Base-by-base conservation (phyloP, 2,888 invertebrate species). In the Trissolcus japonicus region DNA sequence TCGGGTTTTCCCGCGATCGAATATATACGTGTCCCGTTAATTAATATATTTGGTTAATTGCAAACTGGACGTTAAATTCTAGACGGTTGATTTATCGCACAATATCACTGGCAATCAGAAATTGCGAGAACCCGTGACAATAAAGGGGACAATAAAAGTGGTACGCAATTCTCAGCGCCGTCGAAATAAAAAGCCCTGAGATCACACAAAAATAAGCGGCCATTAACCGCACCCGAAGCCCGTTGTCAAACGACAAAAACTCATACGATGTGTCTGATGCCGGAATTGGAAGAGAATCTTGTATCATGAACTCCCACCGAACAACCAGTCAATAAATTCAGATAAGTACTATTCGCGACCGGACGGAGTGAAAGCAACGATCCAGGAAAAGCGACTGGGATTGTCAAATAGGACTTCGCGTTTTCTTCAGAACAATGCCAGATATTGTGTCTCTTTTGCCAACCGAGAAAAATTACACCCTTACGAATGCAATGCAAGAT, bases 251-350 rank as follows among this genome's bases (percentile, higher is more conserved):
- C 13, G 57, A 51, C 13, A 57, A 57, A 51, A 66, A 63, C 14
- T 57, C 50, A 57, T 51, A 57, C 57, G 21, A 50, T 41, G 51
- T 66, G 51, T 67, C 46, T 25, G 35, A 35, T 35, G 50, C 51
- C 17, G 59, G 59, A 43, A 59, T 59, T 59, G 51, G 51, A 57
- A 66, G 50, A 25, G 46, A 57, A 66, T 66, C 57, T 51, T 57
- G 43, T 35, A 53, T 67, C 56, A 67, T 67, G 59, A 59, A 53
- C 66, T 57, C 43, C 51, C 41, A 59, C 57, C 51, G 43, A 67
- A 67, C 66, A 67, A 51, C 57, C 46, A 67, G 59, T 68, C 60
- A 41, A 68, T 68, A 68, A 68, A 68, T 60, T 68, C 54, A 68
- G 55, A 67, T 68, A 68, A 68, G 60, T 60, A 54, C 60, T 48